These are phyloP conservation scores for Prietella phreatophila DNA, from an alignment of 2,113 vertebrate genomes.

Conservation along the genomic window DNA sequence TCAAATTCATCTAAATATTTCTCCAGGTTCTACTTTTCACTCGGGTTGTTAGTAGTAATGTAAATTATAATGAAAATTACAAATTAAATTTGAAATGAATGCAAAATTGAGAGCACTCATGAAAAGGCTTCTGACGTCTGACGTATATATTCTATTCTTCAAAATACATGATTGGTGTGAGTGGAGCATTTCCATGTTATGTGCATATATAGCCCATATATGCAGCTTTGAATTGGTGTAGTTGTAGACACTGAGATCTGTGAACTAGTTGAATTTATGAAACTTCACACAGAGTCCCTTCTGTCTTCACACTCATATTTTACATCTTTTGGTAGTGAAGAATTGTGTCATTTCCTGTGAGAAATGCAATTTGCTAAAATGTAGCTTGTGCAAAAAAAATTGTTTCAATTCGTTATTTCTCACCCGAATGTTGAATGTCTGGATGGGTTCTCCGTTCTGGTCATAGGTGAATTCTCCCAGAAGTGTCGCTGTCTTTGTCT, in stretches of 20 bases:
- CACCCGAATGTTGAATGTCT: constrained; percentile 19
- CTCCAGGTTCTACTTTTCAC: neutral
- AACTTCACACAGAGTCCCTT: too few species aligned
- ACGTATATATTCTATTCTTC: neutral
- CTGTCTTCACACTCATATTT: too few species aligned
- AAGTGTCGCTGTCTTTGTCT: neutral
- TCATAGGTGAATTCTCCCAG: constrained; percentile 12
- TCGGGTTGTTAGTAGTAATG: neutral
- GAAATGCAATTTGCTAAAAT: neutral
- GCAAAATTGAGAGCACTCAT: neutral
- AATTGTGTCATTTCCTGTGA: too few species aligned
- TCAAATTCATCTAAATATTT: too few species aligned
- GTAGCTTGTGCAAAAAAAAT: too few species aligned
- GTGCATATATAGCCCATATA: too few species aligned
- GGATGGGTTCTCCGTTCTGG: constrained; percentile 1
- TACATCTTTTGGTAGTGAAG: neutral
- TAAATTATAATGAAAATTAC: too few species aligned
- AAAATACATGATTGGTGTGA: neutral
- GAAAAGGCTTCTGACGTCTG: neutral
- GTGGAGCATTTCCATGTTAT: too few species aligned
- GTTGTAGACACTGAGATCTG: neutral
- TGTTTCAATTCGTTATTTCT: neutral
- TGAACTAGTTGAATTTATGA: too few species aligned
- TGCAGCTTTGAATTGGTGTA: too few species aligned
- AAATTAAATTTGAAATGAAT: neutral